Evolutionary conservation across 2,113 vertebrate genomes (phyloP).

Genomic region (Pseudorasbora parva): DNA sequence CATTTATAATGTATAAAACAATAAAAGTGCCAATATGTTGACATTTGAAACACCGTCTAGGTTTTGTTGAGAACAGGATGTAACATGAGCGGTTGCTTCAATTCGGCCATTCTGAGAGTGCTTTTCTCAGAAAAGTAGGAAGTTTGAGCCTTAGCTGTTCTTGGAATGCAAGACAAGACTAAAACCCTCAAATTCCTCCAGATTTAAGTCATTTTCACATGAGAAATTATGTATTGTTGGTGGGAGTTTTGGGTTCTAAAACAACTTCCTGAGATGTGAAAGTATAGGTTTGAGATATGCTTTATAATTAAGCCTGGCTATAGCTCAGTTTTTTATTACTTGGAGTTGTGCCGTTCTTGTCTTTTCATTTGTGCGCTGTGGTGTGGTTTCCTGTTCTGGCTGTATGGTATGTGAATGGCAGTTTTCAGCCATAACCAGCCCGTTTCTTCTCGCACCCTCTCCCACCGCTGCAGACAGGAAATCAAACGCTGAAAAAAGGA

Average conservation of each 20-base stretch:
- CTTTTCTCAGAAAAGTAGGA: conserved; percentile 20
- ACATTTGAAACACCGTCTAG: conserved; percentile 54
- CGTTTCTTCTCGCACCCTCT: conserved; percentile 41
- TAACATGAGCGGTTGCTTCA: background rate
- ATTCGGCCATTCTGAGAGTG: background rate
- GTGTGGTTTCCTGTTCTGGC: conserved; percentile 59
- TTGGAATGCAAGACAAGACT: conserved; percentile 42
- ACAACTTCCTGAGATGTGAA: conserved; percentile 56
- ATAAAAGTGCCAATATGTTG: conserved; percentile 71
- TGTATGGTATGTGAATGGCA: conserved; percentile 54
- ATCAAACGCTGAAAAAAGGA: conserved; percentile 9
- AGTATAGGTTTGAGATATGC: conserved; percentile 61
- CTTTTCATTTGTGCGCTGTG: conserved; percentile 54
- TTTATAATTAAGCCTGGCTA: conserved; percentile 67
- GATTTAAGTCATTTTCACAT: conserved; percentile 27
- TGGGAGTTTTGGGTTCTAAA: conserved; percentile 42
- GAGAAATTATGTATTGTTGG: conserved; percentile 58
- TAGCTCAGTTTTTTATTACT: conserved; percentile 60
- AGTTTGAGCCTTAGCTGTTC: conserved; percentile 16
- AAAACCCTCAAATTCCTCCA: conserved; percentile 51
- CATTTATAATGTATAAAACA: conserved; percentile 71
- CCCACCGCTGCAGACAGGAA: conserved; percentile 52
- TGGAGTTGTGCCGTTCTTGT: conserved; percentile 48
- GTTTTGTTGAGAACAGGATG: background rate
- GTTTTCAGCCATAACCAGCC: conserved; percentile 49